phyloP scores from a whole-genome alignment of 2,888 invertebrate species.

The Dryococelus australis region DNA sequence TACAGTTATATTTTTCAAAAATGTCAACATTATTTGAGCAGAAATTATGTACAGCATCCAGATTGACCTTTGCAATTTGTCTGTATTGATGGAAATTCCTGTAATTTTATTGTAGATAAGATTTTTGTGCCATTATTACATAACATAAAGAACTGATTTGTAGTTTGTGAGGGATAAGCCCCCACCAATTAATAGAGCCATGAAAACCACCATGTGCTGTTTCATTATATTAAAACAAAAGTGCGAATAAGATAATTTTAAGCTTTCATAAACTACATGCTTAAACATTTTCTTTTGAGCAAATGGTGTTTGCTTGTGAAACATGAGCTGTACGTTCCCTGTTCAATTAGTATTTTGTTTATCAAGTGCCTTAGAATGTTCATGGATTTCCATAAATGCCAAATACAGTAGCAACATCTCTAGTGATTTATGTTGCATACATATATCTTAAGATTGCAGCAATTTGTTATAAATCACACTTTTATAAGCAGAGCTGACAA shows the following conservation, averaged over 20 bases:
- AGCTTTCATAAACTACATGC: background rate
- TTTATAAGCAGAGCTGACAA: background rate
- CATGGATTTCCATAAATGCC: background rate
- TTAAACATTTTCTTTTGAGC: background rate
- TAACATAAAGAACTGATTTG: background rate
- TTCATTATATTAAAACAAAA: background rate
- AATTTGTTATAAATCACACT: background rate
- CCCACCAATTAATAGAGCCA: background rate
- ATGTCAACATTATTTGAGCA: background rate
- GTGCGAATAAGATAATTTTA: background rate
- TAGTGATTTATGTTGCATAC: background rate
- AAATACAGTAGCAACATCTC: background rate
- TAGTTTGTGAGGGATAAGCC: background rate
- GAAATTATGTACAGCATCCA: background rate
- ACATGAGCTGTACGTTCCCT: background rate
- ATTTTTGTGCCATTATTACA: background rate
- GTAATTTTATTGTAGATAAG: background rate
- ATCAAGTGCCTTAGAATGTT: constrained; percentile 3
- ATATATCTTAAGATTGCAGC: background rate
- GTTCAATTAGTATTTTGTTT: background rate
- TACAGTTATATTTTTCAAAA: background rate
- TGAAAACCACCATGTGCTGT: background rate
- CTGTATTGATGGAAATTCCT: background rate
- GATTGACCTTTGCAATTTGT: background rate
- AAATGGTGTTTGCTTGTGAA: background rate